These are phyloP conservation scores for Cyaniris semiargus DNA, from an alignment of 2,888 invertebrate genomes.

Conservation along the genomic window DNA sequence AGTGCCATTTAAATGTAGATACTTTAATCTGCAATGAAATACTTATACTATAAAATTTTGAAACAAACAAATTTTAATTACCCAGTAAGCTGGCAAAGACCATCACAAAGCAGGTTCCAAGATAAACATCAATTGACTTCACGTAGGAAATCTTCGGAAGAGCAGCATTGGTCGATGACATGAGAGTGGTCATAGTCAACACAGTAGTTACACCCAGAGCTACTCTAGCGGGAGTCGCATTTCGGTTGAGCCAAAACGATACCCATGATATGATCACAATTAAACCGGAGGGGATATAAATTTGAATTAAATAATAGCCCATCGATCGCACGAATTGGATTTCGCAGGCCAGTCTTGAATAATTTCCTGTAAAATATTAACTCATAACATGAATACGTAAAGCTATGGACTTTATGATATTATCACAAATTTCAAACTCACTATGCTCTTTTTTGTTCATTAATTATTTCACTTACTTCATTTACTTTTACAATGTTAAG, in stretches of 20 bases:
- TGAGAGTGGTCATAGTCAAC: conserved; percentile 98
- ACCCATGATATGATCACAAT: conserved; percentile 99
- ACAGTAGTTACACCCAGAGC: conserved; percentile 97
- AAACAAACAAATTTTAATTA: conserved; percentile 63
- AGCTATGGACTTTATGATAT: neutral
- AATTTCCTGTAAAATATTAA: conserved; percentile 87
- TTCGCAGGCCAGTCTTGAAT: conserved; percentile 96
- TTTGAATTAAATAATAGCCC: conserved; percentile 99
- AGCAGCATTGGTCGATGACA: conserved; percentile 97
- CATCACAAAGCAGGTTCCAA: conserved; percentile 99
- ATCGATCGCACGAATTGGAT: conserved; percentile 98
- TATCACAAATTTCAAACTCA: neutral
- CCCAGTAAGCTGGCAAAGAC: conserved; percentile 98
- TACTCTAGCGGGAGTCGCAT: conserved; percentile 96
- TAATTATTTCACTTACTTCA: neutral
- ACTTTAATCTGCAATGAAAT: neutral
- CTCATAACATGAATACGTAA: conserved; percentile 28
- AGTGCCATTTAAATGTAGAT: neutral
- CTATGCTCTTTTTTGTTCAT: neutral
- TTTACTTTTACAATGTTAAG: neutral
- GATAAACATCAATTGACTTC: conserved; percentile 98
- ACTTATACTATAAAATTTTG: neutral
- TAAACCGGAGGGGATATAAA: conserved; percentile 98
- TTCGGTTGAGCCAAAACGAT: conserved; percentile 97
- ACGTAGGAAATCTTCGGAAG: conserved; percentile 99